Conservation (phyloP, 2,797 vertebrate genomes). For the Schizothorax lantsangensis region DNA sequence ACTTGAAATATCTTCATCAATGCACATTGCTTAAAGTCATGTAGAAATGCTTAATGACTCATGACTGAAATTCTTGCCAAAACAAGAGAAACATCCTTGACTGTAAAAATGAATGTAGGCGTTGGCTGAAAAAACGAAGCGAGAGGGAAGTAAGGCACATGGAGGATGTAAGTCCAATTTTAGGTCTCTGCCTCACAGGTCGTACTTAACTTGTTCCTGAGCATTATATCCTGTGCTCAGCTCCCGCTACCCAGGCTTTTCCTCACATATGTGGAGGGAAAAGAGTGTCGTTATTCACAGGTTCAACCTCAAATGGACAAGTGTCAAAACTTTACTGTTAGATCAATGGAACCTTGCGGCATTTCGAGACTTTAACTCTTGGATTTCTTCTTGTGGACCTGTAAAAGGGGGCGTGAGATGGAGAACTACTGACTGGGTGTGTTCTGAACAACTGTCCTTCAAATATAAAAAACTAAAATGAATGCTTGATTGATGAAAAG, state of each 20-base stretch:
- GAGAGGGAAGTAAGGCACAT: slow-evolving; percentile 40
- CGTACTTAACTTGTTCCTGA: slow-evolving; percentile 49
- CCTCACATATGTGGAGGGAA: slow-evolving; percentile 29
- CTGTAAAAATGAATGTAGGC: slow-evolving; percentile 25
- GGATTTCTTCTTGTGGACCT: slow-evolving; percentile 31
- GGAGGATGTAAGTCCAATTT: slow-evolving; percentile 49
- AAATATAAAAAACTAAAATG: slow-evolving; percentile 14
- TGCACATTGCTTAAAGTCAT: slow-evolving; percentile 27
- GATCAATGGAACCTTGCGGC: slow-evolving; percentile 19
- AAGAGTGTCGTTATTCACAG: slow-evolving; percentile 58
- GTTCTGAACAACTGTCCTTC: slow-evolving; percentile 13
- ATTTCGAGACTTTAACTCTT: slow-evolving; percentile 32
- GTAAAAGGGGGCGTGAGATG: slow-evolving; percentile 26
- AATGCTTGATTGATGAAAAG: slow-evolving; percentile 42
- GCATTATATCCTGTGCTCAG: slow-evolving; percentile 44
- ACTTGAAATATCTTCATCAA: slow-evolving; percentile 4
- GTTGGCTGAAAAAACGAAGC: slow-evolving; percentile 44
- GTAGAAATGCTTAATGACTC: slow-evolving; percentile 42
- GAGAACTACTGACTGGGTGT: not conserved
- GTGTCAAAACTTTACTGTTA: slow-evolving; percentile 36
- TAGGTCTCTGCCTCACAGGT: slow-evolving; percentile 47
- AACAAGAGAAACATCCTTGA: slow-evolving; percentile 33
- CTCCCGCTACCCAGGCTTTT: slow-evolving; percentile 21
- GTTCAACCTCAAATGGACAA: slow-evolving; percentile 60
- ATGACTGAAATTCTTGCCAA: slow-evolving; percentile 1